Conservation (phyloP, 2,113 vertebrate species). For the Bubo bubo region DNA sequence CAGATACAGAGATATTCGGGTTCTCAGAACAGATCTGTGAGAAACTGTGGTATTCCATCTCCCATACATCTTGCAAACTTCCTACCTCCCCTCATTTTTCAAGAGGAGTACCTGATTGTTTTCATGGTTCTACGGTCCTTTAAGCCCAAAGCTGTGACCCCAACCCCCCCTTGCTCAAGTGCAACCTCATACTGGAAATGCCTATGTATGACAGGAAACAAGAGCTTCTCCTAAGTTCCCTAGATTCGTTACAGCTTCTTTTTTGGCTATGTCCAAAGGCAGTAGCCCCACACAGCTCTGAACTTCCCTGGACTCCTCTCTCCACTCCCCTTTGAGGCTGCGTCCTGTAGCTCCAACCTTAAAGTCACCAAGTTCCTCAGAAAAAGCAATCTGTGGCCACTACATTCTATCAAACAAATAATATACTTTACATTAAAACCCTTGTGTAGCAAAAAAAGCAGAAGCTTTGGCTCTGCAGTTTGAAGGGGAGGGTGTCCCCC, state of each 20-base stretch:
- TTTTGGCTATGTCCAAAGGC: not conserved
- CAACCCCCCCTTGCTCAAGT: not conserved
- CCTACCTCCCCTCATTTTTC: not conserved
- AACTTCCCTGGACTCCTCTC: not conserved
- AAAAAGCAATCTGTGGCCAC: not conserved
- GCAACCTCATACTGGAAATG: not conserved
- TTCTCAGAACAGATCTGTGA: not conserved
- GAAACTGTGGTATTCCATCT: not conserved
- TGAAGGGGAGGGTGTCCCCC: not conserved
- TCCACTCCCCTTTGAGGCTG: too few relatives aligned
- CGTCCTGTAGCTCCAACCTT: not conserved
- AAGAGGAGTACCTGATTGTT: not conserved
- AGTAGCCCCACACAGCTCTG: too few relatives aligned
- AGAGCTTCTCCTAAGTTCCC: not conserved
- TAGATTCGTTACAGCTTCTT: not conserved
- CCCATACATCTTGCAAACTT: not conserved
- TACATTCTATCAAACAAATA: not conserved
- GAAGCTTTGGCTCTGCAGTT: not conserved
- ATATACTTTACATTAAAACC: not conserved
- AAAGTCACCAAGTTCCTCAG: not conserved
- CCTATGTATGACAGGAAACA: not conserved
- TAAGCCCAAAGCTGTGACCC: not conserved
- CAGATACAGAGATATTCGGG: not conserved
- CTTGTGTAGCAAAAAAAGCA: not conserved
- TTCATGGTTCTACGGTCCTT: fast-evolving